Conservation (phyloP, 2,888 invertebrate genomes). For the Eupithecia subfuscata region DNA sequence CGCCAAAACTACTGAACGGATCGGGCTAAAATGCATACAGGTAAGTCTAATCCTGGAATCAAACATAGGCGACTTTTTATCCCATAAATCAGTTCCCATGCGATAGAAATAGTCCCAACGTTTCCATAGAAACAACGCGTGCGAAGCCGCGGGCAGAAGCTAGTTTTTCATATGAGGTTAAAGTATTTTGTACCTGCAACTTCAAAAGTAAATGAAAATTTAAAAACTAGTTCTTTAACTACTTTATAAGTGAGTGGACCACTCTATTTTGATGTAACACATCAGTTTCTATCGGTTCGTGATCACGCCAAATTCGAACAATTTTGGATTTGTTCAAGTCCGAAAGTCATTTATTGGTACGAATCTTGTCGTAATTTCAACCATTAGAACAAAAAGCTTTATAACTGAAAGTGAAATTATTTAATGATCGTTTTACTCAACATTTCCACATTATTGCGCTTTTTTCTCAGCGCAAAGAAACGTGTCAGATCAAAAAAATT, state of each 20-base stretch:
- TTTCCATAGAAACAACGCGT: no score
- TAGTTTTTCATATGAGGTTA: constrained; percentile 58
- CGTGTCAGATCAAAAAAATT: no score
- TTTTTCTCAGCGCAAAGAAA: no score
- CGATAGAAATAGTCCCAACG: no score
- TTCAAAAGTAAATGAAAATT: constrained; percentile 68
- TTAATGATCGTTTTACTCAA: constrained; percentile 37
- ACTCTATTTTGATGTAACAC: constrained; percentile 1
- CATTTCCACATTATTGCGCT: constrained; percentile 22
- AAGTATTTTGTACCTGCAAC: constrained; percentile 57
- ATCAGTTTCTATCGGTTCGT: constrained; percentile 52
- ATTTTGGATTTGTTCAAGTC: constrained; percentile 51
- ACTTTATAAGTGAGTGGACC: constrained; percentile 76
- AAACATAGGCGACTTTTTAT: no score
- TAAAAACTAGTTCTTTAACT: constrained; percentile 60
- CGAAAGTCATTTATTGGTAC: constrained; percentile 50
- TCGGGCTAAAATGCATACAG: no score
- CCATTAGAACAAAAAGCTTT: constrained; percentile 8
- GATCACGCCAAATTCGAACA: constrained; percentile 50
- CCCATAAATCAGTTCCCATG: no score
- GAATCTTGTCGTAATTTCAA: constrained; percentile 37
- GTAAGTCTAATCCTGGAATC: no score
- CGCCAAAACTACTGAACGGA: no score
- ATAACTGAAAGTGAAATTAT: constrained; percentile 37
- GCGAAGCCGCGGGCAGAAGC: no score